Evolutionary conservation across 2,797 vertebrate genomes (phyloP), one percentile per base, ranked within the genome.

Genomic region (Sebastes paucispinis): DNA sequence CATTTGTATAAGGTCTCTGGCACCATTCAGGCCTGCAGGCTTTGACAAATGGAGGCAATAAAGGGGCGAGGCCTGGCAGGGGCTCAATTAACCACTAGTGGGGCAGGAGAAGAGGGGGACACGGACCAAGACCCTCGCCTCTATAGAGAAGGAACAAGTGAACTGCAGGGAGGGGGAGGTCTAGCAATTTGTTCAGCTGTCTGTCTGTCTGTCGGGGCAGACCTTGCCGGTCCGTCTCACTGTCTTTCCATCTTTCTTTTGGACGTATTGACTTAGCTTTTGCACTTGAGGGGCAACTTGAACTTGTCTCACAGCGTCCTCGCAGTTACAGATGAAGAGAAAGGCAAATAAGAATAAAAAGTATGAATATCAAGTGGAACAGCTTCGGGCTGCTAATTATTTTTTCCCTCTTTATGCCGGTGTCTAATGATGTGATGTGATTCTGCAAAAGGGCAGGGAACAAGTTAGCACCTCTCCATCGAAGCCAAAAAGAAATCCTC

Each of bases 11-110:
- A 93, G 89, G 90, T 93, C 93, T 93, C 88, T 87, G 90, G 90
- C 91, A 90, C 93, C 91, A 95, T 96, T 95, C 94, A 95, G 83
- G 82, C 87, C 90, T 84, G 80, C 73, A 77, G 89, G 90, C 91
- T 92, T 93, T 95, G 95, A 96, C 94, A 95, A 96, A 95, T 92
- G 93, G 87, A 94, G 91, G 91, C 91, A 93, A 94, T 95, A 94
- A 94, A 95, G 82, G 92, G 93, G 90, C 82, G 91, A 94, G 92
- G 91, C 91, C 87, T 94, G 94, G 94, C 94, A 92, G 90, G 92
- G 87, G 92, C 89, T 95, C 92, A 93, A 94, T 94, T 91, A 94
- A 94, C 89, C 93, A 92, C 92, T 90, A 90, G 87, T 90, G 89
- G 87, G 80, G 85, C 71, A 84, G 86, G 87, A 89, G 87, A 89